Evolutionary conservation across 2,113 vertebrate species (phyloP).

Genomic region (Eupsittula cactorum): DNA sequence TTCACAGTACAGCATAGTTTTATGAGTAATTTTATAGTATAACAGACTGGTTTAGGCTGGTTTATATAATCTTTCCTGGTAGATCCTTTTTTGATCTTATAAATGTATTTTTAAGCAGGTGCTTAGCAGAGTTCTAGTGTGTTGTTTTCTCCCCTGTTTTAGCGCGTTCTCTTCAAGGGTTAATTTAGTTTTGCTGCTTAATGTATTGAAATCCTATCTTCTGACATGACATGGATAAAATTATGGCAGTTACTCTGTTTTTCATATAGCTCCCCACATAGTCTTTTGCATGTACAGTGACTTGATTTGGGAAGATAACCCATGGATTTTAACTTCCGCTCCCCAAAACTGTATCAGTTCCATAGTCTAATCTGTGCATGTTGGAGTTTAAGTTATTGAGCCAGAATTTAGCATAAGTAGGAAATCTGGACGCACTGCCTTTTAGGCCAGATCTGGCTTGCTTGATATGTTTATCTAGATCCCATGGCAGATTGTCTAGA

Average conservation of each 20-base stretch:
- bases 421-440: background rate
- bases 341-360: background rate
- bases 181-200: constrained; percentile 3
- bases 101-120: background rate
- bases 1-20: background rate
- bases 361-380: background rate
- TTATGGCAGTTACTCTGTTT: background rate
- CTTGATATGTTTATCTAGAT: background rate
- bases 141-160: background rate
- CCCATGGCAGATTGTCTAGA: background rate
- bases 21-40: background rate
- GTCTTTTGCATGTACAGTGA: background rate
- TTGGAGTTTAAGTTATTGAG: background rate
- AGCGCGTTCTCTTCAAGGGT: background rate
- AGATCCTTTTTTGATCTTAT: constrained; percentile 33
- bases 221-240: background rate
- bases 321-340: background rate
- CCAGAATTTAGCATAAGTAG: background rate
- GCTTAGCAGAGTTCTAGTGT: background rate
- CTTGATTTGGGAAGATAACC: background rate
- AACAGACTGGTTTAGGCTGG: background rate
- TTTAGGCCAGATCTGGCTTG: background rate
- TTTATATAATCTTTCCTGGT: constrained; percentile 38
- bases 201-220: background rate
- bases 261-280: background rate